These are phyloP conservation scores for Diloba caeruleocephala DNA, from an alignment of 2,888 invertebrate genomes.

Conservation along the genomic window DNA sequence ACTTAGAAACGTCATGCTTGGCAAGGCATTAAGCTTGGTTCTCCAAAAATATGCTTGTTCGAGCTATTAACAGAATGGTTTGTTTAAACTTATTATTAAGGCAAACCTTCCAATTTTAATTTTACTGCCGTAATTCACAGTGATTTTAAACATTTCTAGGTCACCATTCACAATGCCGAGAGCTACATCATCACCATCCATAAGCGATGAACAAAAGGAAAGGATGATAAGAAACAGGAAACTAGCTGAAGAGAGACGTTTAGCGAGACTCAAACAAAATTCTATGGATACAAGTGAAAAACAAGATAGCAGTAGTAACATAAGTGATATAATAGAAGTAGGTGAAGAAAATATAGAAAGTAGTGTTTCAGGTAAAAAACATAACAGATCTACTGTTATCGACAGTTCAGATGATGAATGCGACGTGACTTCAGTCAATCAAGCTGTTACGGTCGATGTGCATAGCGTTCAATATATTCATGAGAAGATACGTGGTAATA, in stretches of 20 bases:
- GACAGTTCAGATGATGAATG: constrained; percentile 62
- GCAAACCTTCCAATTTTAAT: too few species aligned
- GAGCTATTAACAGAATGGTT: too few species aligned
- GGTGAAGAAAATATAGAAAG: constrained; percentile 32
- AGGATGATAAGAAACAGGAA: constrained; percentile 91
- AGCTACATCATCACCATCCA: constrained; percentile 83
- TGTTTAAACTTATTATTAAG: too few species aligned
- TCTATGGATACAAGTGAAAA: constrained; percentile 17
- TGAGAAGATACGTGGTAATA: too few species aligned
- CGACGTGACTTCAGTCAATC: constrained; percentile 52
- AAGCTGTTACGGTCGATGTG: constrained; percentile 57
- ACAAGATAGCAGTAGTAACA: constrained; percentile 15
- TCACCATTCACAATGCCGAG: constrained; percentile 70
- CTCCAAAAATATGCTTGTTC: too few species aligned
- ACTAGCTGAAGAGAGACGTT: constrained; percentile 90
- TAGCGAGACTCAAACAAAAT: constrained; percentile 83
- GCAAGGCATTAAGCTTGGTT: too few species aligned
- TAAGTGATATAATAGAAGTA: constrained; percentile 30
- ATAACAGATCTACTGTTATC: constrained; percentile 33
- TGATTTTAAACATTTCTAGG: constrained; percentile 59
- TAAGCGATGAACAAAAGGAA: constrained; percentile 90
- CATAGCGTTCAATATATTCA: too few species aligned
- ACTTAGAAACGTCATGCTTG: too few species aligned
- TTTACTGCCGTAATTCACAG: neutral
- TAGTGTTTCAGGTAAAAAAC: constrained; percentile 20